Conservation (phyloP, 37 sponge, comb jelly and placozoan species). For the Lycopodina hypogea region DNA sequence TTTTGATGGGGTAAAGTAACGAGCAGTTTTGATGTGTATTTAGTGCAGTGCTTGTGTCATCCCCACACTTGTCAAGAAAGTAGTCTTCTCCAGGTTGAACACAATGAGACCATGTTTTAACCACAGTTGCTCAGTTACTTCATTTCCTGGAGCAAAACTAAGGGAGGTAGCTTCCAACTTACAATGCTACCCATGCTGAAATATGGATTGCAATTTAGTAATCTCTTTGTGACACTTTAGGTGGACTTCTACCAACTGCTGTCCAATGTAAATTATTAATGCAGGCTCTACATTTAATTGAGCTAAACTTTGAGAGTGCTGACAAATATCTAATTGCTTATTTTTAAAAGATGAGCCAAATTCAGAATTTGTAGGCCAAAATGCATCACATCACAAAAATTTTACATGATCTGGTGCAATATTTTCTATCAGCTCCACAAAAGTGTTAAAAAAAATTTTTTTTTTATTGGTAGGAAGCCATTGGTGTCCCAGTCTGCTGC, state of each 20-base stretch:
- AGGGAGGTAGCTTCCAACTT: not conserved
- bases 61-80: not conserved
- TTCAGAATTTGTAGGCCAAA: not conserved
- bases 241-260: not conserved
- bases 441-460: not conserved
- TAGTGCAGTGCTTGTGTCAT: not conserved
- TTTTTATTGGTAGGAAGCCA: too few species aligned
- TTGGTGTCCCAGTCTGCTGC: too few species aligned
- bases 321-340: not conserved
- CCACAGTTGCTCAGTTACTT: not conserved
- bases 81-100: constrained; percentile 7
- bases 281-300: not conserved
- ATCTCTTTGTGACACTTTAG: not conserved
- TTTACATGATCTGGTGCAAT: not conserved
- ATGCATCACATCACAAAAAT: not conserved
- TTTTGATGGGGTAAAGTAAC: too few species aligned
- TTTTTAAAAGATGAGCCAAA: not conserved
- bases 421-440: not conserved
- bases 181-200: not conserved
- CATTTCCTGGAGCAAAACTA: not conserved
- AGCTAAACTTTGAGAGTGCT: not conserved
- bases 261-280: not conserved
- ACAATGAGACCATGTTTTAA: not conserved
- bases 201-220: constrained; percentile 4
- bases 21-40: not conserved